Evolutionary conservation across 2,797 vertebrate species (phyloP).

Genomic region (Parauchenoglanis punctatus): DNA sequence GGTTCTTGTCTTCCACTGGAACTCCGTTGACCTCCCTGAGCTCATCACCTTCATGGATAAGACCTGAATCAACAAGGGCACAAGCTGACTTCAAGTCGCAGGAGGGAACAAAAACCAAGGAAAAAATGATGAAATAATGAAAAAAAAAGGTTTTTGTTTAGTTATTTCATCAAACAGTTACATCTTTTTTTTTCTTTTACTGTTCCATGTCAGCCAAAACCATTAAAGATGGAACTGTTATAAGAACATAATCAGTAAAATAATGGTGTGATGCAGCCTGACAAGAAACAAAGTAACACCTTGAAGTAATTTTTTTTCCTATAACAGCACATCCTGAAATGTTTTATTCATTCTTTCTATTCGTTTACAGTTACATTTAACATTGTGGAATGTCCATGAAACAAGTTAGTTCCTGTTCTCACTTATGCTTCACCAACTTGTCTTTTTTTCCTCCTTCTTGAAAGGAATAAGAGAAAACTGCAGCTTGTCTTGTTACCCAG

Average conservation of each 20-base stretch:
- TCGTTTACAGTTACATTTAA: not conserved
- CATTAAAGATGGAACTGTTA: not conserved
- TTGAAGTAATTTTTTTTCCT: not conserved
- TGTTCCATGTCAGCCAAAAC: not conserved
- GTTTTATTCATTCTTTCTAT: not conserved
- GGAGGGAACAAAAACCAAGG: not conserved
- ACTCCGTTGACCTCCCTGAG: conserved; percentile 92
- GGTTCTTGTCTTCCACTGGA: conserved; percentile 85
- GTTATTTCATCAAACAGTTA: not conserved
- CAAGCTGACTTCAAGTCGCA: not conserved
- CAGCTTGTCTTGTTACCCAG: not conserved
- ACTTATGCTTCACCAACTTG: not conserved
- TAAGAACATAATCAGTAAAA: not conserved
- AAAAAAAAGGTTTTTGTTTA: not conserved
- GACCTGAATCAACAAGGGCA: conserved; percentile 70
- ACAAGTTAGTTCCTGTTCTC: not conserved
- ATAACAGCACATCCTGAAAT: not conserved
- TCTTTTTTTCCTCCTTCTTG: not conserved
- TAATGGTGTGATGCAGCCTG: not conserved
- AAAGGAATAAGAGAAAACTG: no score
- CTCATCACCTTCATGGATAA: conserved; percentile 92
- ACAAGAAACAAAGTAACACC: not conserved
- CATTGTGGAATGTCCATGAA: not conserved
- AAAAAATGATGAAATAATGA: no score
- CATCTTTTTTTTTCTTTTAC: no score